These are phyloP conservation scores for Pituophis catenifer DNA, from an alignment of 2,113 vertebrate genomes.

Conservation along the genomic window DNA sequence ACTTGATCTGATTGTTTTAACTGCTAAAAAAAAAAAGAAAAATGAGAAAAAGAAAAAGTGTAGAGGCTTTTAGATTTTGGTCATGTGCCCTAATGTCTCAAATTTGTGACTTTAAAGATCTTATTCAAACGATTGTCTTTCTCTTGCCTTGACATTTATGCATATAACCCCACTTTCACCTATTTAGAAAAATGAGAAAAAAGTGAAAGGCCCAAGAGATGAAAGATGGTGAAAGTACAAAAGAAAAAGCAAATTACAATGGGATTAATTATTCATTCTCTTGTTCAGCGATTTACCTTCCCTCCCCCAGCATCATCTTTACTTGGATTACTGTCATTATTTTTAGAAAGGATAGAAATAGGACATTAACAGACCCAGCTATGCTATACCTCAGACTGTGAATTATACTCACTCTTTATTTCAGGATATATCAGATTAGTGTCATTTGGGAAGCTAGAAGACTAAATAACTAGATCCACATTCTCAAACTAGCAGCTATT, in stretches of 20 bases:
- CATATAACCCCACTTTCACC: constrained; percentile 15
- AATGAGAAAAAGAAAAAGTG: not conserved
- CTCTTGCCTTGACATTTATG: not conserved
- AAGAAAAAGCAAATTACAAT: not conserved
- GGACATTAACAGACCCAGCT: not conserved
- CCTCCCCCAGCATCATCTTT: not conserved
- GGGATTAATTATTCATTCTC: constrained; percentile 27
- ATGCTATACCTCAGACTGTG: not conserved
- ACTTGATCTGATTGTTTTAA: constrained; percentile 56
- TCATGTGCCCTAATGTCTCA: constrained; percentile 25
- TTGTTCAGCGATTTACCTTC: not conserved
- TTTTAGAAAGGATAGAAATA: constrained; percentile 30
- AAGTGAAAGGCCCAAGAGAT: not conserved
- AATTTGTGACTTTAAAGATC: constrained; percentile 18
- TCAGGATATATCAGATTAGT: not conserved
- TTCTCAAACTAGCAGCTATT: not conserved
- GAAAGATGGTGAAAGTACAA: not conserved
- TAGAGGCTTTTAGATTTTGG: constrained; percentile 25
- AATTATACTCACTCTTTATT: not conserved
- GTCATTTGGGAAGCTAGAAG: not conserved
- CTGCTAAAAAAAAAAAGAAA: not conserved
- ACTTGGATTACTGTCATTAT: constrained; percentile 9
- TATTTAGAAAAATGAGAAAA: constrained; percentile 42
- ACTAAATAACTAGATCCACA: constrained; percentile 5
- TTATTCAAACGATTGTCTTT: constrained; percentile 29